Base-by-base conservation (phyloP, 2,888 invertebrate genomes). In the Archaeoteleia sp. region DNA sequence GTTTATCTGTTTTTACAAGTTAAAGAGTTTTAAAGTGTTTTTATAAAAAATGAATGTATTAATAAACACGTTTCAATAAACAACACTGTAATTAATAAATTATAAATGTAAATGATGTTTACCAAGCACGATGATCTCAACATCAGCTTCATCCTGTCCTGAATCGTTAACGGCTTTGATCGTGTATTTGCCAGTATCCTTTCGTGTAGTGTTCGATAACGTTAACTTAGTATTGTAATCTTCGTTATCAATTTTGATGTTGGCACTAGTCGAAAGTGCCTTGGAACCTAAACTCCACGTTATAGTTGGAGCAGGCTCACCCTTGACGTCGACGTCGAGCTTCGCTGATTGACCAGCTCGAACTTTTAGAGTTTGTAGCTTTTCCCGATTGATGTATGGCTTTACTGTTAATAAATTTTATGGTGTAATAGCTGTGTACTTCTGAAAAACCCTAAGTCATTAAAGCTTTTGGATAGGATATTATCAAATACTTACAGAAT, bases 241-340 rank as follows among this genome's bases (percentile, higher is more conserved):
- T 83, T 95, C 95, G 84, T 94, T 94, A 79, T 95, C 94, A 72
- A 98, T 91, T 78, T 93, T 94, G 2, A 91, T 82, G 48, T 89
- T 90, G 5, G 90, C 88, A 40, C 89, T 89, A 15, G 89, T 90
- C 79, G 93, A 91, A 55, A 95, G 86, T 67, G 89, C 89, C 86
- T 90, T 87, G 73, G 88, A 89, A 39, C 88, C 90, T 75, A 93
- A 90, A 67, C 88, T 90, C 96, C 96, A 96, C 3, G 91, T 92
- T 75, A 94, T 90, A 71, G 91, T 92, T 86, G 99, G 98, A 79
- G 96, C 93, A 43, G 99, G 99, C 87, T 99, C 98, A 82, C 98
- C 99, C 83, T 94, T 93, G 74, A 97, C 94, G 85, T 97, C 95
- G 1, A 98, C 96, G 82, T 97, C 96, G 77, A 98, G 89, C 78